Conservation (phyloP, 2,113 vertebrate species). For the Tonatia bakeri region DNA sequence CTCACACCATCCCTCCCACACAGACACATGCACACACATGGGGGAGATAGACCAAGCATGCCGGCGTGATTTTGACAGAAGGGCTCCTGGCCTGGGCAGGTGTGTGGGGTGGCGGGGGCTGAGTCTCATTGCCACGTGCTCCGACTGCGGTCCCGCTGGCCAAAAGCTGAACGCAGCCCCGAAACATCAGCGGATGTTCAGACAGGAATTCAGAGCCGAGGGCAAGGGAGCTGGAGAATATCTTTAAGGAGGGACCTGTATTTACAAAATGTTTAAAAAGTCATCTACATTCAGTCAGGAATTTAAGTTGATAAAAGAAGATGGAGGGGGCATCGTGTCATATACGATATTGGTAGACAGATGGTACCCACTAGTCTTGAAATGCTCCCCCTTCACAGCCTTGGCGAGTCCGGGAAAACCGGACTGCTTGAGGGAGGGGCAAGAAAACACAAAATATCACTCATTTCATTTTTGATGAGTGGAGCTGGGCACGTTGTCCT, state of each 20-base stretch:
- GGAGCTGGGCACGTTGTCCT: background rate
- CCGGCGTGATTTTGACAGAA: background rate
- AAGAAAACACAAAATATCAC: background rate
- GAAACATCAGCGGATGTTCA: fast-evolving
- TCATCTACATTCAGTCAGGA: background rate
- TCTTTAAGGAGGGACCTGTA: background rate
- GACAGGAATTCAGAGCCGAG: background rate
- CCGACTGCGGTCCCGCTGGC: fast-evolving
- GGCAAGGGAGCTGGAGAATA: too few relatives aligned
- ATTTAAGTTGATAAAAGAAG: background rate
- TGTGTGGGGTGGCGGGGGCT: fast-evolving
- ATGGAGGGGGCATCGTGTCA: background rate
- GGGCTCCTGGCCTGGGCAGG: background rate
- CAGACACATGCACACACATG: background rate
- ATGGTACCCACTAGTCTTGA: fast-evolving
- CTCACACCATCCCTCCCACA: fast-evolving
- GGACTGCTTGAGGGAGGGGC: background rate
- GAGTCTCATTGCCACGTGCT: background rate
- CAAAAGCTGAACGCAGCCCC: too few relatives aligned
- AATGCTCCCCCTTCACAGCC: fast-evolving
- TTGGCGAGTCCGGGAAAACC: background rate
- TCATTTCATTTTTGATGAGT: background rate
- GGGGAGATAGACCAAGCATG: background rate
- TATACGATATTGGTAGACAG: background rate
- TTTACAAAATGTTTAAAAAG: background rate